These are phyloP conservation scores for Drosophila borealis DNA, from an alignment of 2,888 invertebrate genomes.

Conservation along the genomic window DNA sequence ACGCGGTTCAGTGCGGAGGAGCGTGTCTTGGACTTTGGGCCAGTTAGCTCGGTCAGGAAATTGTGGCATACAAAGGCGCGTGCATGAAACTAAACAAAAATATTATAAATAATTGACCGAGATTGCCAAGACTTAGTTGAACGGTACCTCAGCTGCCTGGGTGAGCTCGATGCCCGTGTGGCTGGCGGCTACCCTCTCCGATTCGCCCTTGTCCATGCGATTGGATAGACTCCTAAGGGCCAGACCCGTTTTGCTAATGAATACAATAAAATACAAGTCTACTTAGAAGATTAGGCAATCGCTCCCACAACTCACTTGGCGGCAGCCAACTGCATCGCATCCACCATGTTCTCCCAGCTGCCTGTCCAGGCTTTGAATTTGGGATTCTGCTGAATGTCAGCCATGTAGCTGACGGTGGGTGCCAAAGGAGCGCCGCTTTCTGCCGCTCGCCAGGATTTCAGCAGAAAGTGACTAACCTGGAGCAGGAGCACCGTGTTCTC, in stretches of 20 bases:
- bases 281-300: background rate
- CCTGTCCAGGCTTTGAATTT: slow-evolving; percentile 77
- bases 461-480: slow-evolving; percentile 93
- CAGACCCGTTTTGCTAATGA: slow-evolving; percentile 88
- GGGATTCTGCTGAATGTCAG: slow-evolving; percentile 48
- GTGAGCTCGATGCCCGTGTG: slow-evolving; percentile 92
- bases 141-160: slow-evolving; percentile 91
- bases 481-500: slow-evolving; percentile 97
- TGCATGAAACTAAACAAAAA: slow-evolving; percentile 87
- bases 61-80: slow-evolving; percentile 91
- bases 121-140: too few relatives aligned
- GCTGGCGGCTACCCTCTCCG: slow-evolving; percentile 94
- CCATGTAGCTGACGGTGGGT: slow-evolving; percentile 89
- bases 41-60: slow-evolving; percentile 90
- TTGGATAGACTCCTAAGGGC: slow-evolving; percentile 90
- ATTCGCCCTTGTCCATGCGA: slow-evolving; percentile 88
- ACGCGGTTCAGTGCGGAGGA: slow-evolving; percentile 88
- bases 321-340: slow-evolving; percentile 85
- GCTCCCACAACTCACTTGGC: slow-evolving; percentile 82
- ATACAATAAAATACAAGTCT: background rate
- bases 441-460: slow-evolving; percentile 91
- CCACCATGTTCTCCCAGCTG: slow-evolving; percentile 83
- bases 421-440: slow-evolving; percentile 87
- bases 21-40: slow-evolving; percentile 85
- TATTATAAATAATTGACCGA: background rate